Evolutionary conservation across 2,113 vertebrate species (phyloP), one percentile per base, ranked within the genome.

Genomic region (Dascyllus trimaculatus): DNA sequence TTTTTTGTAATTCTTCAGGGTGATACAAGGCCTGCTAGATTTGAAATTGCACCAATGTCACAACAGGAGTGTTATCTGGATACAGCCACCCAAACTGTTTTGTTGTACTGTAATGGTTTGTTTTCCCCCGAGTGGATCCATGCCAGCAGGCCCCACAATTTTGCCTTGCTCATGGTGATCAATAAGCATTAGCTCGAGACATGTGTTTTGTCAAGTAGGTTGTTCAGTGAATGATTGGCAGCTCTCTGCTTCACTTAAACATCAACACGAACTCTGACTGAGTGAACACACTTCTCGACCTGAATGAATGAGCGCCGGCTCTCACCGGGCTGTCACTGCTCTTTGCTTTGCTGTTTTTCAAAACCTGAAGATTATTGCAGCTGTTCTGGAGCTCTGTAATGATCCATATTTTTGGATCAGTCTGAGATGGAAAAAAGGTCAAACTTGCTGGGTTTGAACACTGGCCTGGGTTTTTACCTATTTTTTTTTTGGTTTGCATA

Each of bases 151-250:
- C 46, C 69, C 75, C 61, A 56, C 84, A 81, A 43, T 81, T 77
- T 83, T 76, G 62, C 57, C 67, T 61, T 1, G 11, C 73, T 78
- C 66, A 26, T 21, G 46, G 62, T 85, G 85, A 88, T 88, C 88
- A 85, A 89, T 86, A 86, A 71, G 73, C 63, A 79, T 88, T 88
- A 86, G 35, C 73, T 85, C 38, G 52, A 84, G 80, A 89, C 79
- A 83, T 78, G 60, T 82, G 76, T 80, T 89, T 85, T 82, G 62
- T 85, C 79, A 71, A 80, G 82, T 62, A 54, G 64, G 68, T 62
- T 81, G 62, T 85, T 86, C 77, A 53, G 51, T 32, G 81, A 78
- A 17, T 85, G 83, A 90, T 49, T 77, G 85, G 60, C 85, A 79
- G 57, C 25, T 82, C 53, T 65, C 40, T 40, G 74, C 75, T 60